Evolutionary conservation across 2,888 invertebrate genomes (phyloP), one percentile per base, ranked within the genome.

Genomic region (Plagodis dolabraria): DNA sequence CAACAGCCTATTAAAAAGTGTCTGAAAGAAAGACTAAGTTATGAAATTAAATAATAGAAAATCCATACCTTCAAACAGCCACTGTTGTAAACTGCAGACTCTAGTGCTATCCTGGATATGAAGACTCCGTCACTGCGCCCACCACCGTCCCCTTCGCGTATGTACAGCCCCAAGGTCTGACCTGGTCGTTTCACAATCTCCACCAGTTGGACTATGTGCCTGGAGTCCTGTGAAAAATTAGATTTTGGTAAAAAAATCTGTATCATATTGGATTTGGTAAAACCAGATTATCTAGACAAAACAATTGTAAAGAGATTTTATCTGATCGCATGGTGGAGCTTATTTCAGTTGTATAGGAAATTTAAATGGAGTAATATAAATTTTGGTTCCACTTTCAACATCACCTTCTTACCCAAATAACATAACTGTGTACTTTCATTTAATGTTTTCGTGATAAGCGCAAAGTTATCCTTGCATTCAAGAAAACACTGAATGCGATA

Each of bases 121-220:
- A 99, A 99, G 64, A 99, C 99, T 47, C 99, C 99, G 78, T 99
- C 98, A 48, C 96, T 95, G 64, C 98, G 95, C 77, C 98, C 98
- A 55, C 97, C 95, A n/a, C 99, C 99, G 80, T 99, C 99, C n/a
- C 99, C 99, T 94, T 99, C 99, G 44, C 99, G 95, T 80, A 99
- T 99, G 88, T 99, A 99, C 63, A 99, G 94, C 46, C 99, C 99
- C 67, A 99, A 93, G 38, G 99, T 99, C 91, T 99, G 99, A 10
- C 99, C 99, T 0, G 99, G 99, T 75, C 99, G 95, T 90, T 99
- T 99, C 70, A 99, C 98, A 80, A 99, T 99, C 93, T 99, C 99
- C 73, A 99, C 99, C 82, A 99, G 95, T 86, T 97, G 95, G 64
- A 98, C 97, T 71, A 95, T 94, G 83, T 97, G 96, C 73, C 96